Evolutionary conservation across 2,113 vertebrate genomes (phyloP).

Genomic region (Sinocyclocheilus maitianheensis): DNA sequence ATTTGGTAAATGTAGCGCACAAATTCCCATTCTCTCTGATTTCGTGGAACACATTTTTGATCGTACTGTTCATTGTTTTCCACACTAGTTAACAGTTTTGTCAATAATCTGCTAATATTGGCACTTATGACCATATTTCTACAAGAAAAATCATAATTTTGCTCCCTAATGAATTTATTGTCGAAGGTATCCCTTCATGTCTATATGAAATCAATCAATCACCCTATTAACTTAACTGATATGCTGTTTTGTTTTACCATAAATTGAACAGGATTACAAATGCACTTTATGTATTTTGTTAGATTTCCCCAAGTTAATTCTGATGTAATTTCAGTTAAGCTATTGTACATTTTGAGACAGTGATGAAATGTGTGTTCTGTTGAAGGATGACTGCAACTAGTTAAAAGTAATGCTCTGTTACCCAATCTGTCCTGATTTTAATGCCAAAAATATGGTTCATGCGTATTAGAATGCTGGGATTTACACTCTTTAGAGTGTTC

Average conservation of each 20-base stretch:
- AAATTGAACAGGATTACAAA: not conserved
- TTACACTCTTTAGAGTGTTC: conserved; percentile 58
- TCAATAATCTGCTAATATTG: conserved; percentile 30
- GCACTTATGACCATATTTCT: not conserved
- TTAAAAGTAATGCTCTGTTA: not conserved
- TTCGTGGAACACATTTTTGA: conserved; percentile 69
- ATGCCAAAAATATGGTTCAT: conserved; percentile 57
- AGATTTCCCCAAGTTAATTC: not conserved
- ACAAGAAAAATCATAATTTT: not conserved
- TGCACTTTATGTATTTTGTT: not conserved
- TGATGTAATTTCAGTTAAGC: not conserved
- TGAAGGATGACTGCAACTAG: conserved; percentile 45
- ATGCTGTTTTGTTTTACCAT: not conserved
- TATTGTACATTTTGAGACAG: not conserved
- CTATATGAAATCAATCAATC: not conserved
- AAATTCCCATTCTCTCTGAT: conserved; percentile 71
- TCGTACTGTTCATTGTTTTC: conserved; percentile 64
- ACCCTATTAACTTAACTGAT: not conserved
- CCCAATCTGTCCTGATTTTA: conserved; percentile 54
- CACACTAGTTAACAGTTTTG: conserved; percentile 35
- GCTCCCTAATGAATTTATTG: conserved; percentile 25
- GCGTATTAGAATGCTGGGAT: conserved; percentile 34
- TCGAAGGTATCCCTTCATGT: not conserved
- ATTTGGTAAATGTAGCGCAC: conserved; percentile 76
- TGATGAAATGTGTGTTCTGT: not conserved